Percentiles rank a stretch among this genome's conserved stretches.
Conservation (phyloP, 1,140 invertebrate species). For the Zaprionus tsacasi region DNA sequence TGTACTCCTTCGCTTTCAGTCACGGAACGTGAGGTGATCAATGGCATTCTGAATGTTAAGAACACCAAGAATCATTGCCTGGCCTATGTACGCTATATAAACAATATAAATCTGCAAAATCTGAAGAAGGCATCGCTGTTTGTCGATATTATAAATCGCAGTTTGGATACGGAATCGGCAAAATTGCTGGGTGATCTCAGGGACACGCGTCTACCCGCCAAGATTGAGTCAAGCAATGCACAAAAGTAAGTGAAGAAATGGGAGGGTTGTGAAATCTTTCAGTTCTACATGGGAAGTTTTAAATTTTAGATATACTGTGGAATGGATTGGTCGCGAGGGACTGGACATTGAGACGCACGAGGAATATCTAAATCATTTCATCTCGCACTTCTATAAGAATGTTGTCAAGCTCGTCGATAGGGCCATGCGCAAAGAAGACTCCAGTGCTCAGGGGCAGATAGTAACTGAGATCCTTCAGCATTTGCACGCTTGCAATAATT, state of each 20-base stretch:
- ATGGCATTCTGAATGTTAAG: constrained; percentile 96
- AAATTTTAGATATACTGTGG: constrained; percentile 92
- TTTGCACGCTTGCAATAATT: constrained; percentile 97
- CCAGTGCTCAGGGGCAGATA: constrained; percentile 96
- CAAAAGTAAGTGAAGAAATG: constrained; percentile 88
- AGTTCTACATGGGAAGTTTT: not conserved
- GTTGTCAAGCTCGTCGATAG: constrained; percentile 96
- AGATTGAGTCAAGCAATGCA: constrained; percentile 94
- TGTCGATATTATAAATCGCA: constrained; percentile 96
- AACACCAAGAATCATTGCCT: constrained; percentile 98
- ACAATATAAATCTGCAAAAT: constrained; percentile 98
- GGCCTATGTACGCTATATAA: constrained; percentile 98
- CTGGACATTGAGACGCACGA: constrained; percentile 96
- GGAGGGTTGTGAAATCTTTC: not conserved
- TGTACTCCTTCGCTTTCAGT: constrained; percentile 86
- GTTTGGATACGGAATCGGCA: constrained; percentile 96
- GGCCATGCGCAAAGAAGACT: constrained; percentile 98
- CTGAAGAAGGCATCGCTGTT: constrained; percentile 97
- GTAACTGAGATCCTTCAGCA: constrained; percentile 98
- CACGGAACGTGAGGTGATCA: constrained; percentile 98
- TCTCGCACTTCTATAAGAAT: constrained; percentile 97
- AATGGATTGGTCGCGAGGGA: constrained; percentile 98
- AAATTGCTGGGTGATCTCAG: constrained; percentile 95
- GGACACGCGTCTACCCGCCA: constrained; percentile 93
- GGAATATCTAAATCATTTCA: constrained; percentile 98